Evolutionary conservation across 2,797 vertebrate species (phyloP), one percentile per base, ranked within the genome.

Genomic region (Phrynocephalus forsythii): DNA sequence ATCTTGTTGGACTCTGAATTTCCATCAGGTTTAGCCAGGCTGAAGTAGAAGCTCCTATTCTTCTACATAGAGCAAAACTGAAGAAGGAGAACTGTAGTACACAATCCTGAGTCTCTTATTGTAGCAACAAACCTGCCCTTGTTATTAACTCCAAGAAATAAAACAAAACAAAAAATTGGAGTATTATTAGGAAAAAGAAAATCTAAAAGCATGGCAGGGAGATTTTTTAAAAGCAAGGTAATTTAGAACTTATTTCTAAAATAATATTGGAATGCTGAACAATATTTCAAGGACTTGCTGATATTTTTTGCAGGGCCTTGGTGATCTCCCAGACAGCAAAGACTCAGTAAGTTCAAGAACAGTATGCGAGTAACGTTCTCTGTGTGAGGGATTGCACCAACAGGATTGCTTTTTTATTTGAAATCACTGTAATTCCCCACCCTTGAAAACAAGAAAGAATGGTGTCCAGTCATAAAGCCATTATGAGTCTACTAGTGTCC

Each of bases 161-260:
- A 44, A 44, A 44, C 38, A 5, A 44, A 44, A 44, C 38, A 44
- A 44, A 44, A 44, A 44, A 44, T 44, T 44, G 38, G 44, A 79
- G 28, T 67, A 60, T 52, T 56, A 44, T 44, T 44, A 44, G 38
- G 67, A 85, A 66, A 86, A 18, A 38, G 91, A 75, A 6, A n/a
- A 33, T 82, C 0, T 0, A 76, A 83, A 66, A 16, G 9, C 52
- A 22, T 72, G 33, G 22, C 22, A 80, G 4, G 4, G 44, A 9
- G 1, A 81, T 44, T 44, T 44, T 44, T 44, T 44, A 44, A 44
- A 44, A 60, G 30, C 30, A 86, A 86, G 50, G 6, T 6, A 72
- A 84, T 18, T 87, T 1, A 0, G 6, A 22, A 7, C 81, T 86
- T 92, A 83, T 83, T 86, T 52, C 84, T n/a, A 87, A 88, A 16